These are phyloP conservation scores for Agrotis puta DNA, from an alignment of 2,888 invertebrate species.

Conservation along the genomic window DNA sequence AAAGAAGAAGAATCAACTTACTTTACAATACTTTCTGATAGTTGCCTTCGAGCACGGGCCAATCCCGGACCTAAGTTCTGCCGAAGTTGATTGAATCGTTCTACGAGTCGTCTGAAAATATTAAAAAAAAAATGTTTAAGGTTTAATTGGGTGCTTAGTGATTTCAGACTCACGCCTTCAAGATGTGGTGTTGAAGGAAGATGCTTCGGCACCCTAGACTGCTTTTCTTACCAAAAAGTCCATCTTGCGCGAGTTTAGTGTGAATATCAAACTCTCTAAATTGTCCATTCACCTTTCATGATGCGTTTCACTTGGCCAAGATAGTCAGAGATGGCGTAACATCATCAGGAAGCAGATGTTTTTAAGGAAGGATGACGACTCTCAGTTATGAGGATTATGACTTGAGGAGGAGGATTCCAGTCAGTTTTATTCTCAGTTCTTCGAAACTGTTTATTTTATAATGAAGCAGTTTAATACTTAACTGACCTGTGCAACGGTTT, in stretches of 20 bases:
- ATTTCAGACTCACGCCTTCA: background rate
- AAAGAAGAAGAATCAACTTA: conserved; percentile 68
- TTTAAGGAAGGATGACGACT: too few relatives aligned
- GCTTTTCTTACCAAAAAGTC: background rate
- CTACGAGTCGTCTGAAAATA: conserved; percentile 94
- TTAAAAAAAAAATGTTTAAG: too few relatives aligned
- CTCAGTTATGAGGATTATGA: too few relatives aligned
- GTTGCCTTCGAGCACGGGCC: conserved; percentile 92
- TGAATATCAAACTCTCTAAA: background rate
- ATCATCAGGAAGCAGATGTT: too few relatives aligned
- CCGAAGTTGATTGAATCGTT: conserved; percentile 96
- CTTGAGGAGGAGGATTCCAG: too few relatives aligned
- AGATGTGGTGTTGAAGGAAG: background rate
- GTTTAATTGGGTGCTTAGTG: too few relatives aligned
- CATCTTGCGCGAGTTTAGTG: background rate
- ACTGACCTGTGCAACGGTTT: conserved; percentile 95
- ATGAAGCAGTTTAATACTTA: background rate
- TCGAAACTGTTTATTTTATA: too few relatives aligned
- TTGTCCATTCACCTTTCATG: too few relatives aligned
- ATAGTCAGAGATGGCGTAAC: too few relatives aligned
- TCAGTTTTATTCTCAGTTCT: too few relatives aligned
- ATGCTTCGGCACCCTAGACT: background rate
- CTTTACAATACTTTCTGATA: conserved; percentile 96
- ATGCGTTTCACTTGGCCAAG: too few relatives aligned
- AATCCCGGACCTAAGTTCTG: conserved; percentile 93